These are phyloP conservation scores for Cyphotilapia sp. DNA, from an alignment of 2,113 vertebrate species.

Conservation along the genomic window DNA sequence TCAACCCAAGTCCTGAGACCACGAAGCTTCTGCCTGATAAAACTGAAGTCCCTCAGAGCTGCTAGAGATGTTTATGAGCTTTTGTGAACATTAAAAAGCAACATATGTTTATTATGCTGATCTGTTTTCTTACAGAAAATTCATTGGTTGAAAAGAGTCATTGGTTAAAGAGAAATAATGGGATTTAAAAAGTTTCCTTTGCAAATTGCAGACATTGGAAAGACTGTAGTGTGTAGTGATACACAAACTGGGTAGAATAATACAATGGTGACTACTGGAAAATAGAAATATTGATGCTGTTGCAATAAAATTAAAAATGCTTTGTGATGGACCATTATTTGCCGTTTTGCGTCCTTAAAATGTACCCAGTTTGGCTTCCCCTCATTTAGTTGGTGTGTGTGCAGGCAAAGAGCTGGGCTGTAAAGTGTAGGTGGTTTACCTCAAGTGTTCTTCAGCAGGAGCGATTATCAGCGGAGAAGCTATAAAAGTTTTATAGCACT, in stretches of 20 bases:
- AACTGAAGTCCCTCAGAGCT: background rate
- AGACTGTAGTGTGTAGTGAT: background rate
- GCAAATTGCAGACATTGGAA: background rate
- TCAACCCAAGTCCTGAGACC: background rate
- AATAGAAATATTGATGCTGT: background rate
- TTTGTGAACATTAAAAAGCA: background rate
- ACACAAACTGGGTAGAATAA: background rate
- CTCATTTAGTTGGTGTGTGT: background rate
- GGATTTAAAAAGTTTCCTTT: background rate
- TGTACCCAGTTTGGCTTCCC: background rate
- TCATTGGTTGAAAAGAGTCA: background rate
- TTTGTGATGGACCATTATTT: background rate
- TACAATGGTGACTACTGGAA: background rate
- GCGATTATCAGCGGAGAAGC: background rate
- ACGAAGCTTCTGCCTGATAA: background rate
- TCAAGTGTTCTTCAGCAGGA: background rate
- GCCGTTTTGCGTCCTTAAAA: background rate
- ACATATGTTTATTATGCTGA: background rate
- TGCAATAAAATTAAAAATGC: background rate
- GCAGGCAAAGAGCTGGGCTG: background rate
- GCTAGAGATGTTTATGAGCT: background rate
- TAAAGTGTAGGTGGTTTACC: background rate
- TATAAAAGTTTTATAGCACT: constrained; percentile 2
- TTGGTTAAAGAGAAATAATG: background rate
- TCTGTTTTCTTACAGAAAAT: background rate